phyloP scores from a whole-genome alignment of 2,888 invertebrate genomes.

The Amaurobius ferox region DNA sequence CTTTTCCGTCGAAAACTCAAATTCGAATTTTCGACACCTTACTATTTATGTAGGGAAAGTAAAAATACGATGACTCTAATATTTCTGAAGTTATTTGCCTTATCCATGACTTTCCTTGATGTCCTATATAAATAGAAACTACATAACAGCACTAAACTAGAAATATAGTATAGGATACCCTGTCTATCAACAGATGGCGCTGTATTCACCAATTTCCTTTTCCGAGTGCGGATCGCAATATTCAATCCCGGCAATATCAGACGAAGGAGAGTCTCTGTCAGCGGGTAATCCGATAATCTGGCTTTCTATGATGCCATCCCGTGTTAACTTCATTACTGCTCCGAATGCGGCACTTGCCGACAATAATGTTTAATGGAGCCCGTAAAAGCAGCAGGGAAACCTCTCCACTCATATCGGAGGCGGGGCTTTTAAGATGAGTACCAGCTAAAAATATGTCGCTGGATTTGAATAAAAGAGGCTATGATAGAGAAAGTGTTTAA shows the following conservation, averaged over 20 bases:
- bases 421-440: not conserved
- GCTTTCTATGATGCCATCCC: constrained; percentile 68
- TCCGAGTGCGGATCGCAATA: constrained; percentile 1
- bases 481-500: constrained; percentile 10
- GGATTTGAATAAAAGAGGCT: constrained; percentile 2
- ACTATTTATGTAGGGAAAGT: too few species aligned
- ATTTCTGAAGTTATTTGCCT: too few species aligned
- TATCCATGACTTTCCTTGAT: too few species aligned
- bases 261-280: constrained; percentile 27
- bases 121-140: too few species aligned
- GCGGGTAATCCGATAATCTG: constrained; percentile 67
- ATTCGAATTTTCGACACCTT: too few species aligned
- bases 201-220: not conserved
- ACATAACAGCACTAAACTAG: too few species aligned
- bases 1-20: too few species aligned
- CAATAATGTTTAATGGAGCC: constrained; percentile 72
- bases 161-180: too few species aligned
- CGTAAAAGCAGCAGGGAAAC: constrained; percentile 55
- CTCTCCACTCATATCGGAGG: constrained; percentile 16
- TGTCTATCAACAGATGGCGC: not conserved
- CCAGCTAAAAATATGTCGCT: not conserved
- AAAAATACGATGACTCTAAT: too few species aligned
- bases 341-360: constrained; percentile 66
- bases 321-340: constrained; percentile 69
- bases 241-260: constrained; percentile 22